Evolutionary conservation across 2,888 invertebrate species (phyloP), one percentile per base, ranked within the genome.

Genomic region (Tachina grossa): DNA sequence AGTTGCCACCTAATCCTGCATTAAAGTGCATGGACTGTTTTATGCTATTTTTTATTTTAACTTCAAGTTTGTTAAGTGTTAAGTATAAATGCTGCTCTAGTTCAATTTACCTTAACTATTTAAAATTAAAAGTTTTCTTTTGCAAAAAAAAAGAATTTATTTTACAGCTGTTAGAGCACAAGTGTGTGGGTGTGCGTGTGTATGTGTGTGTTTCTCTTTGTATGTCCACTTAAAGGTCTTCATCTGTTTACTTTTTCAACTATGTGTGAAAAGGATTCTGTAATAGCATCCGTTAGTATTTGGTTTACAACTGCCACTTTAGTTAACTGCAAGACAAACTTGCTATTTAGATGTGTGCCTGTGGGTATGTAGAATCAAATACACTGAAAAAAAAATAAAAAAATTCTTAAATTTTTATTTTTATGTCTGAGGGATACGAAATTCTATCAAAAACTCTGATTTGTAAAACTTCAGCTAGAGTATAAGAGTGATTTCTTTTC

Each of bases 251-350:
- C 53, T 49, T 49, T 57, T 16, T 0, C 9, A 66, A n/a, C 49
- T 11, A 59, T 77, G 41, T 68, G 49, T 77, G 57, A 63, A 77
- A 77, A 47, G 59, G 57, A 77, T 51, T 68, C 65, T 59, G 16
- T 53, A 77, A 77, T 53, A 57, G 49, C 22, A 49, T 68, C 77
- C 57, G 68, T 68, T 77, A 49, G 68, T 77, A 68, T 41, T 68
- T 41, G 68, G 49, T 43, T 68, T 16, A 77, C 57, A 49, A 68
- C 19, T 41, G 19, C 39, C 49, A 68, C 65, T 59, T 77, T 61
- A 11, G 19, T 57, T 55, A 71, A 71, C 43, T 43, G n/a, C 5
- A 45, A 57, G 45, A 31, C n/a, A 57, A 71, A 71, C 71, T 57
- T 19, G 19, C 19, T 39, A 9, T 19, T 53, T 53, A 1, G 31